These are phyloP conservation scores for Camponotus vicinus DNA, from an alignment of 1,140 invertebrate species.

Conservation along the genomic window DNA sequence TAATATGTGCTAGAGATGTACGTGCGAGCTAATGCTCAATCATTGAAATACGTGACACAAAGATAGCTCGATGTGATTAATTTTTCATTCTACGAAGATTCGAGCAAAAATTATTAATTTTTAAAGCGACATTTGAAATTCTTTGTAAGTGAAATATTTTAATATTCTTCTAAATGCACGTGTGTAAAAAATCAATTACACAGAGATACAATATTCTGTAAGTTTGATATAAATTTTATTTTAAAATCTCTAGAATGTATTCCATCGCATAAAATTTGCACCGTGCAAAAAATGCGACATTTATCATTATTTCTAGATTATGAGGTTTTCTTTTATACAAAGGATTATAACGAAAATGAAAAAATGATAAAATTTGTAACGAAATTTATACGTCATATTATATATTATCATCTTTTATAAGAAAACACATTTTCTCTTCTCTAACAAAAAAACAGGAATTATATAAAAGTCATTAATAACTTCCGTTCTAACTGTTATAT, in stretches of 20 bases:
- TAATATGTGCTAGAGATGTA: not conserved
- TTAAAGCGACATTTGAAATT: not conserved
- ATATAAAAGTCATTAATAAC: constrained; percentile 10
- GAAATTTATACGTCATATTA: constrained; percentile 5
- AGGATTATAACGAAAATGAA: too few relatives aligned
- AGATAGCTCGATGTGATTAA: not conserved
- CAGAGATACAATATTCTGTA: not conserved
- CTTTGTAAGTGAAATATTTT: not conserved
- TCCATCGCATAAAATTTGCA: constrained; percentile 13
- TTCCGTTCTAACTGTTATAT: too few relatives aligned
- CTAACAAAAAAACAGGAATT: not conserved
- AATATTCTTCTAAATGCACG: not conserved
- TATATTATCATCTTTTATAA: not conserved
- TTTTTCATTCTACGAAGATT: not conserved
- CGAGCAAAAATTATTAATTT: constrained; percentile 1
- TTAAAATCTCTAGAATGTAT: not conserved
- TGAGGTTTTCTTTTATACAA: too few relatives aligned
- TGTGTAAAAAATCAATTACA: not conserved
- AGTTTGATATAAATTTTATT: not conserved
- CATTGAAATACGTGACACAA: not conserved
- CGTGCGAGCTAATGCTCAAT: not conserved
- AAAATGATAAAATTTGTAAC: constrained; percentile 19
- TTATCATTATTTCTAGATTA: constrained; percentile 11
- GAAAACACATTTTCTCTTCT: not conserved
- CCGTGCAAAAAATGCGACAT: constrained; percentile 11